A percentile compares a stretch with the other conserved stretches of the same genome.
These are phyloP conservation scores for Cryptops parisi DNA, from an alignment of 2,888 invertebrate genomes.

Conservation along the genomic window DNA sequence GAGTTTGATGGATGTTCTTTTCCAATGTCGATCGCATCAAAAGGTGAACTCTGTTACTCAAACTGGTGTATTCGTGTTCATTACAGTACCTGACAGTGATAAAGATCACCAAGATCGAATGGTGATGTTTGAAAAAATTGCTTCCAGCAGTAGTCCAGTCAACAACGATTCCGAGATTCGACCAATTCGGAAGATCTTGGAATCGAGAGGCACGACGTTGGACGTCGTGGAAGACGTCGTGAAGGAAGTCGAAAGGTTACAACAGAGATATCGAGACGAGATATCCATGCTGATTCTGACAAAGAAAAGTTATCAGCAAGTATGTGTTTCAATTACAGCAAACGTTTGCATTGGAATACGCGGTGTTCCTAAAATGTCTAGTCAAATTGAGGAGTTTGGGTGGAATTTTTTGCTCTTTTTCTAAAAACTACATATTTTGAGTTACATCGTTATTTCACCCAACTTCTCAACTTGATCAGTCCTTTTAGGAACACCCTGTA, in stretches of 20 bases:
- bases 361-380: too few relatives aligned
- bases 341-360: too few relatives aligned
- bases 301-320: conserved; percentile 4
- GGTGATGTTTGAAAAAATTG: not conserved
- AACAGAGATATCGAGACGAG: conserved; percentile 3
- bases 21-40: too few relatives aligned
- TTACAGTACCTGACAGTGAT: too few relatives aligned
- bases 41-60: too few relatives aligned
- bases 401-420: too few relatives aligned
- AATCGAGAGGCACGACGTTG: conserved; percentile 2
- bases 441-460: too few relatives aligned
- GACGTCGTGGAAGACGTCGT: conserved; percentile 6
- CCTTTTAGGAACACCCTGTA: too few relatives aligned
- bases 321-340: not conserved
- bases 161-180: conserved; percentile 5
- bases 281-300: not conserved
- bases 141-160: not conserved
- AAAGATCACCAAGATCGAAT: not conserved
- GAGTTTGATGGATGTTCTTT: not conserved
- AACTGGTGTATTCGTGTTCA: too few relatives aligned
- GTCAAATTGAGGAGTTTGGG: too few relatives aligned
- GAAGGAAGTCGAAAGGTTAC: conserved; percentile 8
- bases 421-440: too few relatives aligned
- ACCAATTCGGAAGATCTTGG: conserved; percentile 6
- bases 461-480: too few relatives aligned